phyloP scores from a whole-genome alignment of 2,113 vertebrate genomes.

The Malurus melanocephalus region DNA sequence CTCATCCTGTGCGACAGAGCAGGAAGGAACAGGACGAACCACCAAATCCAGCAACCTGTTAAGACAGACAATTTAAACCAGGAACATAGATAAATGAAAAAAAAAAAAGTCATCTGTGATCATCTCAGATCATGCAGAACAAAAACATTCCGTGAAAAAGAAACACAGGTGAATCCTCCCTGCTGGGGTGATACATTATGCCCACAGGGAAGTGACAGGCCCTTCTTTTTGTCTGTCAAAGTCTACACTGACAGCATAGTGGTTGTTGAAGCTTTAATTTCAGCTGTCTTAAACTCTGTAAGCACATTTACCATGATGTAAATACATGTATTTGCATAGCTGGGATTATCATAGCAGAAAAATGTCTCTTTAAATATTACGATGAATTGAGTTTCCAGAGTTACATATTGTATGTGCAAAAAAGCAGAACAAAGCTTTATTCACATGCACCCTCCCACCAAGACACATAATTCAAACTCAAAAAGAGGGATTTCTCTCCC shows the following conservation, averaged over 20 bases:
- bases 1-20: conserved; percentile 24
- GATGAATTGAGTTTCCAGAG: neutral
- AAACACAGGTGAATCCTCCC: neutral
- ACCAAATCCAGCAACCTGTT: conserved; percentile 82
- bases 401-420: neutral
- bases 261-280: neutral
- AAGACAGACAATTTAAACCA: neutral
- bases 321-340: neutral
- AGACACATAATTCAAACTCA: neutral
- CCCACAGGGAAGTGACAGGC: neutral
- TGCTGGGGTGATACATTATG: neutral
- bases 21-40: conserved; percentile 75
- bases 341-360: neutral
- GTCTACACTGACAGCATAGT: neutral
- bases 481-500: neutral
- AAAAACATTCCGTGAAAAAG: neutral
- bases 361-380: neutral
- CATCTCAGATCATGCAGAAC: neutral
- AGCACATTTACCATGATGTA: neutral
- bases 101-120: neutral
- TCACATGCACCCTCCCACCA: neutral
- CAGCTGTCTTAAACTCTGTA: neutral
- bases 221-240: neutral
- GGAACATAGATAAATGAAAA: neutral
- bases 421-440: neutral